Evolutionary conservation across 35 echinoderm and acorn worm species (phyloP), one percentile per base, ranked within the genome.

Genomic region (Apostichopus parvimensis): DNA sequence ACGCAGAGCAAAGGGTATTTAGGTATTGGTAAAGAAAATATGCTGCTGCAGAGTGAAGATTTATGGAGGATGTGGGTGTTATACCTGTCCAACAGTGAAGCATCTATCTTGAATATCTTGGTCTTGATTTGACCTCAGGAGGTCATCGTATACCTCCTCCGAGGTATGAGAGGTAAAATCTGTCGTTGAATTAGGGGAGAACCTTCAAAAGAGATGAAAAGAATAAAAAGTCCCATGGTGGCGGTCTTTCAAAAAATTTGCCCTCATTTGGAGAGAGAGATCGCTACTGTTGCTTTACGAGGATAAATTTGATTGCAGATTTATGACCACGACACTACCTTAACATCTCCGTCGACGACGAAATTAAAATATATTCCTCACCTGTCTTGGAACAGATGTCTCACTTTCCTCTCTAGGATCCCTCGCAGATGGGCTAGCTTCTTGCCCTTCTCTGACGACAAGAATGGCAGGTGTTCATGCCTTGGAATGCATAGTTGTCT

Each of bases 401-500:
- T 77, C 1, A 93, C 92, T 62, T 96, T 95, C 59, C 91, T 92
- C 68, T 99, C 95, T 15, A 99, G 88, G 13, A 96, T 78, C 8
- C 92, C 91, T 57, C 97, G 71, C 10, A 96, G 88, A 23, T 87
- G 75, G 17, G 80, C 78, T 20, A 99, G 90, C 78, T 94, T 99
- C 68, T 90, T 94, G n/a, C 97, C 97, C 62, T 80, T 92, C 6
- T 91, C 73, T 1, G 97, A 94, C 8, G 89, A 73, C 13, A 99
- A 91, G 93, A 99, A 96, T 65, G 93, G 93, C 77, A 99, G 77
- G 70, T 89, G 71, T 25, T 96, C 93, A 79, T 96, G 93, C 12
- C 97, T 86, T 34, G 97, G 95, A 81, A 99, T 95, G 60, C 88
- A 81, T 20, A 89, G 87, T 61, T 92, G 87, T 64, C 73, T 92